A percentile compares a stretch with the other conserved stretches of the same genome.
Conservation (phyloP, 2,113 vertebrate genomes). For the Dipodomys spectabilis region DNA sequence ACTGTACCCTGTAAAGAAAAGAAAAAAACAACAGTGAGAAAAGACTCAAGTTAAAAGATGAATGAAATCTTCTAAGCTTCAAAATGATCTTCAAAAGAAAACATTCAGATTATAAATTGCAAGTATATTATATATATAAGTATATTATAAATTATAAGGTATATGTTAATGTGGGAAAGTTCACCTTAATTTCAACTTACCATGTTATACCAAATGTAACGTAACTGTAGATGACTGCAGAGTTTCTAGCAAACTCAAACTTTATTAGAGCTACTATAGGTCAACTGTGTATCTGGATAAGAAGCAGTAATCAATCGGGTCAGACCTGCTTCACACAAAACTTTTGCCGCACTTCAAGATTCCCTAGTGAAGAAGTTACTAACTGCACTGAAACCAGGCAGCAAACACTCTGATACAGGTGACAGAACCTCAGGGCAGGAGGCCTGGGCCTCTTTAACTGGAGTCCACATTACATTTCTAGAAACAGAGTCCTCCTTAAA, state of each 20-base stretch:
- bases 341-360: not conserved
- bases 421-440: constrained; percentile 23
- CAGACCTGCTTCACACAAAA: not conserved
- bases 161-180: not conserved
- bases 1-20: constrained; percentile 90
- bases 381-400: not conserved
- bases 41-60: not conserved
- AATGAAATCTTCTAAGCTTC: not conserved
- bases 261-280: not conserved
- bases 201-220: not conserved
- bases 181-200: not conserved
- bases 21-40: not conserved
- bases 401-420: not conserved
- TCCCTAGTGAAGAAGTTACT: not conserved
- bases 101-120: not conserved
- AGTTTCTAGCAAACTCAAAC: not conserved
- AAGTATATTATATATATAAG: too few relatives aligned
- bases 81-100: constrained; percentile 29
- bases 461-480: not conserved
- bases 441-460: constrained; percentile 32
- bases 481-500: constrained; percentile 54
- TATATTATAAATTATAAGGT: not conserved
- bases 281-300: not conserved
- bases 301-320: not conserved
- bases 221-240: not conserved